phyloP scores from a whole-genome alignment of 1,140 invertebrate genomes.

The Himalopsyche phryganea region DNA sequence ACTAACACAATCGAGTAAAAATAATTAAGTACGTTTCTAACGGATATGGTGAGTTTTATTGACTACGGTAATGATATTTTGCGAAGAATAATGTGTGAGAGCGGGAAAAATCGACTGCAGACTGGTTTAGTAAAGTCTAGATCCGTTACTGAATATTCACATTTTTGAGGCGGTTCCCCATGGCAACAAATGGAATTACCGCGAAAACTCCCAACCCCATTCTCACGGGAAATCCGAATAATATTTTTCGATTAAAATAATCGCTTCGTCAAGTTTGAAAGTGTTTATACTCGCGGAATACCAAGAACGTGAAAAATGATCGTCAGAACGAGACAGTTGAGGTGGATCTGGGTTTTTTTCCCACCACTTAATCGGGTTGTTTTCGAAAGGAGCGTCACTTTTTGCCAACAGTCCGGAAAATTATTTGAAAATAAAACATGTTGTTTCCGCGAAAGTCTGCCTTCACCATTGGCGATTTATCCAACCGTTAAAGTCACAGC shows the following conservation, averaged over 20 bases:
- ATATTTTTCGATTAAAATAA: constrained; percentile 34
- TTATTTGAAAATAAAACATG: no score
- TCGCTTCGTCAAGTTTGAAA: constrained; percentile 27
- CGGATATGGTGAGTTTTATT: no score
- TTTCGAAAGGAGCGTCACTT: constrained; percentile 18
- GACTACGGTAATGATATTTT: no score
- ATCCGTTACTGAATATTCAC: background rate
- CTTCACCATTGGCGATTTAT: no score
- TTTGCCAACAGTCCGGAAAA: no score
- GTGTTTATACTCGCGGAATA: constrained; percentile 19
- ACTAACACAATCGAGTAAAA: no score
- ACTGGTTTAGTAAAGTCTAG: background rate
- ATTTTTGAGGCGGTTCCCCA: constrained; percentile 6
- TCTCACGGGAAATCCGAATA: constrained; percentile 14
- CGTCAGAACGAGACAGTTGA: background rate
- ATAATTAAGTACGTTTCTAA: no score
- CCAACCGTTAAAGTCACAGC: no score
- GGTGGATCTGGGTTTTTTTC: background rate
- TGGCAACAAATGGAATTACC: constrained; percentile 27
- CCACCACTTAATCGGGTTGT: constrained; percentile 13
- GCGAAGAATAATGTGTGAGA: no score
- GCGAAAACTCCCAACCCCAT: background rate
- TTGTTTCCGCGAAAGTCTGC: no score
- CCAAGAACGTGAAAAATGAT: background rate
- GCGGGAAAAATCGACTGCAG: no score